Conservation (phyloP, 64 coral and sea anemone genomes). For the Acropora yongei region DNA sequence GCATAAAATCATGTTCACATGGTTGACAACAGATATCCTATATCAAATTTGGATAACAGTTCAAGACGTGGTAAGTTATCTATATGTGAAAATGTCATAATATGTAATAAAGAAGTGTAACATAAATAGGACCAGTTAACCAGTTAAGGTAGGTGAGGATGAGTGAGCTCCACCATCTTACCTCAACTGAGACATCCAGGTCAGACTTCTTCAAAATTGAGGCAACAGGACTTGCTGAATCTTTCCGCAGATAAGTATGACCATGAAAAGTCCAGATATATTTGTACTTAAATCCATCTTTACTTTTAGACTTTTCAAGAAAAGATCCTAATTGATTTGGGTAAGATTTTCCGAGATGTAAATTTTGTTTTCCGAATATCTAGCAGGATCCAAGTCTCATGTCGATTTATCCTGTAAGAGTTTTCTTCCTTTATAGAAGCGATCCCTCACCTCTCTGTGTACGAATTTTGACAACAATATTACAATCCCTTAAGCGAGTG, state of each 20-base stretch:
- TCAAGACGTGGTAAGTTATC: no score
- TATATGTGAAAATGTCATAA: no score
- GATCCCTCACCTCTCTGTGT: constrained; percentile 23
- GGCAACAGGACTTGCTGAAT: constrained; percentile 42
- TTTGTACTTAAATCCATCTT: constrained; percentile 59
- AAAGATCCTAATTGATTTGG: constrained; percentile 40
- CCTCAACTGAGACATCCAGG: constrained; percentile 30
- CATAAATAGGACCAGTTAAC: no score
- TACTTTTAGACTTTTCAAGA: constrained; percentile 56
- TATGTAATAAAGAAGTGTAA: no score
- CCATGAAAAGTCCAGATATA: constrained; percentile 71
- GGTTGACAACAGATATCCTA: constrained; percentile 44
- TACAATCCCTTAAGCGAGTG: not conserved
- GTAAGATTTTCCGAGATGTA: constrained; percentile 53
- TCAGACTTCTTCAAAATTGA: constrained; percentile 45
- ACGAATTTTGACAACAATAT: constrained; percentile 30
- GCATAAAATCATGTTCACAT: constrained; percentile 48
- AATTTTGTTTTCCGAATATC: constrained; percentile 58
- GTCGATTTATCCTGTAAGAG: no score
- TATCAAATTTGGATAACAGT: constrained; percentile 60
- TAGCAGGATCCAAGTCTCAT: constrained; percentile 36
- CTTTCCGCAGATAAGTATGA: constrained; percentile 60
- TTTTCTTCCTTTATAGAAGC: constrained; percentile 54
- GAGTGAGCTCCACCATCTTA: no score
- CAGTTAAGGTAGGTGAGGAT: no score